Evolutionary conservation across 2,888 invertebrate genomes (phyloP).

Genomic region (Ptycholaimellus sp.): DNA sequence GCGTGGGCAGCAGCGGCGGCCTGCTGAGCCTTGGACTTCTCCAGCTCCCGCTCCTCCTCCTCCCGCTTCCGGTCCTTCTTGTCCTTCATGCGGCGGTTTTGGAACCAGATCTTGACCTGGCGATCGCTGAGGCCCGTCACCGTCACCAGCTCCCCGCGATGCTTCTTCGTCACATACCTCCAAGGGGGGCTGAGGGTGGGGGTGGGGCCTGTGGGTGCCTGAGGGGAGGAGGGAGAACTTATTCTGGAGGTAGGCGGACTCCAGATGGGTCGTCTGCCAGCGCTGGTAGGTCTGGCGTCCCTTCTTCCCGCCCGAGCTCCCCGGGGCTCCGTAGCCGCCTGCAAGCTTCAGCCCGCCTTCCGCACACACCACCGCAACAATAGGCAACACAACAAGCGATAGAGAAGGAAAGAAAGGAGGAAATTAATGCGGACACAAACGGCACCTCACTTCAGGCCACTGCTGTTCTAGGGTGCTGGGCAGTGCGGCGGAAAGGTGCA

Average conservation of each 20-base stretch:
- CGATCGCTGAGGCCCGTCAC: constrained; percentile 27
- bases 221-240: too few species aligned
- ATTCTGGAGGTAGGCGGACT: constrained; percentile 86
- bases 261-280: constrained; percentile 84
- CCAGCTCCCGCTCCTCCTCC: neutral
- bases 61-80: neutral
- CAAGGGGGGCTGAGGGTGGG: too few species aligned
- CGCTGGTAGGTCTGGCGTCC: constrained; percentile 96
- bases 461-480: too few species aligned
- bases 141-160: constrained; percentile 33
- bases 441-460: too few species aligned
- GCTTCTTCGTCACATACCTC: constrained; percentile 33
- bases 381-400: too few species aligned
- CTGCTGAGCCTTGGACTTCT: neutral
- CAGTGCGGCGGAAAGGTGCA: too few species aligned
- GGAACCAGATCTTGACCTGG: constrained; percentile 25
- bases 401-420: too few species aligned
- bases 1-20: neutral
- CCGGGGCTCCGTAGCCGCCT: too few species aligned
- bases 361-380: too few species aligned
- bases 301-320: constrained; percentile 35
- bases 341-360: too few species aligned
- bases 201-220: too few species aligned
- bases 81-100: constrained; percentile 9
- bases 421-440: too few species aligned